A percentile compares a stretch with the other conserved stretches of the same genome.
Conservation (phyloP, 2,888 invertebrate genomes). For the Caenorhabditis sp. region DNA sequence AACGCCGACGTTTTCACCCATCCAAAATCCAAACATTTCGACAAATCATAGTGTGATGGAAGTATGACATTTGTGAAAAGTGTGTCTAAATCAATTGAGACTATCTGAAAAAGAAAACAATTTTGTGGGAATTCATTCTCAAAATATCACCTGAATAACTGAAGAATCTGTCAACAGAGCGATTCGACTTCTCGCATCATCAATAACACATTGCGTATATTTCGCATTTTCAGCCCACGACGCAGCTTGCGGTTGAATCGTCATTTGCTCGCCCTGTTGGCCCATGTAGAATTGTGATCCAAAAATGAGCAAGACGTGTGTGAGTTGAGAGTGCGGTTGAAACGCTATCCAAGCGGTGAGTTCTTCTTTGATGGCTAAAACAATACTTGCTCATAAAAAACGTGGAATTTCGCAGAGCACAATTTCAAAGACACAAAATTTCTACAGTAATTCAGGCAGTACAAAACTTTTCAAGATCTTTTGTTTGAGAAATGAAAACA, state of each 20-base stretch:
- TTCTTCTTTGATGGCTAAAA: conserved; percentile 29
- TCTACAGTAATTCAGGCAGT: too few species aligned
- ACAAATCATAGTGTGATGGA: conserved; percentile 13
- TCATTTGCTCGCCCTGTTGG: conserved; percentile 47
- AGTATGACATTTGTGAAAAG: conserved; percentile 23
- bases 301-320: conserved; percentile 42
- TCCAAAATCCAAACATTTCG: conserved; percentile 35
- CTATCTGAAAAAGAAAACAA: conserved; percentile 18
- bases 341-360: conserved; percentile 50
- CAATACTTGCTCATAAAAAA: too few species aligned
- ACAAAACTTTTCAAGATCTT: too few species aligned
- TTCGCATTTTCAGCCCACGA: conserved; percentile 27
- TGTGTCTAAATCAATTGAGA: conserved; percentile 31
- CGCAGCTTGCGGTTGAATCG: conserved; percentile 22
- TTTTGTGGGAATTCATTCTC: neutral
- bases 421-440: too few species aligned
- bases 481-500: too few species aligned
- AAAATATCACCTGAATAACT: conserved; percentile 20
- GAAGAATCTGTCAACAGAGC: conserved; percentile 30
- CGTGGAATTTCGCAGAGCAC: too few species aligned
- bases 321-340: conserved; percentile 45
- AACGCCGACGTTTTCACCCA: conserved; percentile 30
- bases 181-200: conserved; percentile 33
- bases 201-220: conserved; percentile 31
- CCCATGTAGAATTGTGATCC: conserved; percentile 47